These are phyloP conservation scores for Cephus pulcher DNA, from an alignment of 2,888 invertebrate species.

Conservation along the genomic window DNA sequence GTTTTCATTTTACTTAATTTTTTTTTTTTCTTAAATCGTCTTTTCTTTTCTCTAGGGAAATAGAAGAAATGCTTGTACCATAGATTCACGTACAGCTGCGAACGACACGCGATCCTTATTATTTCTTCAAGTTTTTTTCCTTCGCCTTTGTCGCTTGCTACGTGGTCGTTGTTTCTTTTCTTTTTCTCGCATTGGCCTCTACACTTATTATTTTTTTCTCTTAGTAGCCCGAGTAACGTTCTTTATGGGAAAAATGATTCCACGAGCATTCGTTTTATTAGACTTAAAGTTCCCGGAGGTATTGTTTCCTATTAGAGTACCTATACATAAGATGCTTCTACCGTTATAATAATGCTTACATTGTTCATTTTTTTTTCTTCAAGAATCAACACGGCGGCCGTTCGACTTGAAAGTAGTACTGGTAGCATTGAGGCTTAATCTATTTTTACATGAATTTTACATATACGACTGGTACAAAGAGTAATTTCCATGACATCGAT, in stretches of 20 bases:
- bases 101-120: neutral
- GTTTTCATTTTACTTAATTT: too few relatives aligned
- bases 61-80: too few relatives aligned
- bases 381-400: neutral
- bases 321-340: neutral
- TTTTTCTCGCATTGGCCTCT: neutral
- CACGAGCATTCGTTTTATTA: neutral
- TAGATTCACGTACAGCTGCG: neutral
- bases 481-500: neutral
- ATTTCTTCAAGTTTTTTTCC: neutral
- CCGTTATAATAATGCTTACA: neutral
- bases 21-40: too few relatives aligned
- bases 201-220: neutral
- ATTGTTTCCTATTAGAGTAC: neutral
- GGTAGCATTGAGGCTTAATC: neutral
- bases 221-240: neutral
- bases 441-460: neutral
- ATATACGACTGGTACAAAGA: neutral
- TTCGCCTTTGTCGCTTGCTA: neutral
- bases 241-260: neutral
- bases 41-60: too few relatives aligned
- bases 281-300: neutral
- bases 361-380: neutral
- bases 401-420: neutral
- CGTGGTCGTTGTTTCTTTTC: neutral